Base-by-base conservation (phyloP, 2,888 invertebrate genomes). In the Athrips mouffetella region DNA sequence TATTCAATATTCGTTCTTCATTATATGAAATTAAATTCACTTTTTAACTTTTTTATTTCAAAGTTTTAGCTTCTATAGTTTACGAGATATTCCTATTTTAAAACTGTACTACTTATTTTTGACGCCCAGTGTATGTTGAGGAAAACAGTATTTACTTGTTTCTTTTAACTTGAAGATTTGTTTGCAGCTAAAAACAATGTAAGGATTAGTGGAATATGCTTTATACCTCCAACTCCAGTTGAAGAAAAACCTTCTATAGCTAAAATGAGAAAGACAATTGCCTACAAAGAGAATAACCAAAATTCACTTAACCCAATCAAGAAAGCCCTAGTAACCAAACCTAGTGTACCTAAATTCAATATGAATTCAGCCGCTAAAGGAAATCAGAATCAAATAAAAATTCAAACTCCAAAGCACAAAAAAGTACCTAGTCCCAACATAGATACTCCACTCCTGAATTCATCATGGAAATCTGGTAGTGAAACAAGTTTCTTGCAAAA, bases 401-500 rank as follows among this genome's bases (percentile, higher is more conserved):
- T n/a, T n/a, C 16, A 10, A n/a, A 37, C 37, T 21, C n/a, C 37
- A 6, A 21, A 37, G 18, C 18, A n/a, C 2, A 45, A 25, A 25
- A 33, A 16, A 18, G 16, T 49, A 51, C 40, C 46, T 8, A 49
- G 29, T 20, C 41, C 46, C 5, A 41, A 25, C 23, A 29, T 18
- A 10, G 76, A 80, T 33, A 81, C 80, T 40, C 78, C 80, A 33
- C 49, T 71, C 3, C 75, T 70, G 6, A 82, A 82, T 53, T 65
- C 70, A 40, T 84, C 83, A 3, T 80, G 74, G 66, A 79, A 77
- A 54, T 81, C 80, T 0, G 77, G 73, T 44, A 70, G 76, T 59
- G 86, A 88, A 57, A 69, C 70, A 6, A 87, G 87, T 60, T 88
- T 88, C 47, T 59, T 88, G 37, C 73, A 70, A 59, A 79, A 69